These are phyloP conservation scores for Scotopteryx bipunctaria DNA, from an alignment of 2,888 invertebrate species.

Conservation along the genomic window DNA sequence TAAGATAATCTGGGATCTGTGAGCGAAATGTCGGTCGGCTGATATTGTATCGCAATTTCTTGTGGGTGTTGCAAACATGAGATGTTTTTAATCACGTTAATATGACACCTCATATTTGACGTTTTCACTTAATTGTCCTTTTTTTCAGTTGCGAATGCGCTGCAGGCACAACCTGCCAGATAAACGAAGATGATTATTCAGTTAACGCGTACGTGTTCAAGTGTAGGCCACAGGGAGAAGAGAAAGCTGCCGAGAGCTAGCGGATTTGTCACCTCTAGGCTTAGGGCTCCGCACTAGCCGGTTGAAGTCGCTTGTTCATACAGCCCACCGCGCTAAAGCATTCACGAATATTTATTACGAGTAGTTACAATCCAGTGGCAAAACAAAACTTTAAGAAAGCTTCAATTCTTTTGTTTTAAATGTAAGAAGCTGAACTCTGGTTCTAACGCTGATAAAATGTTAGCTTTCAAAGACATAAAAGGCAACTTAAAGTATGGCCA, in stretches of 20 bases:
- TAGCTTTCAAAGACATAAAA: no score
- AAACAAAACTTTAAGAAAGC: not conserved
- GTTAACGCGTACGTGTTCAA: slow-evolving; percentile 36
- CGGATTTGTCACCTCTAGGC: not conserved
- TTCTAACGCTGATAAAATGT: no score
- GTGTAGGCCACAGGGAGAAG: slow-evolving; percentile 40
- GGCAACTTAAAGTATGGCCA: no score
- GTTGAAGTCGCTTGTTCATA: slow-evolving; percentile 4
- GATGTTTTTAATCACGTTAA: no score
- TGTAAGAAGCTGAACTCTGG: no score
- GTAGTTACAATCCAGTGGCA: slow-evolving; percentile 5
- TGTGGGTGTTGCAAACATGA: no score
- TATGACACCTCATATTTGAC: no score
- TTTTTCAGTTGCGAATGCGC: slow-evolving; percentile 55
- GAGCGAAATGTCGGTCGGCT: no score
- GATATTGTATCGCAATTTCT: no score
- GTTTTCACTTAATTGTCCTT: not conserved
- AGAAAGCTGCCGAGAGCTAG: not conserved
- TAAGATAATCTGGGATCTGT: no score
- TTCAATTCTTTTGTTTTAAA: no score
- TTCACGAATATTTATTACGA: slow-evolving; percentile 3
- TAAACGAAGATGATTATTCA: slow-evolving; percentile 39
- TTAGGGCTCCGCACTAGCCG: not conserved
- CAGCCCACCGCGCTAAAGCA: not conserved
- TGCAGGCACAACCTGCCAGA: slow-evolving; percentile 35